These are phyloP conservation scores for Achatina immaculata DNA, from an alignment of 1,140 invertebrate genomes.

Conservation along the genomic window DNA sequence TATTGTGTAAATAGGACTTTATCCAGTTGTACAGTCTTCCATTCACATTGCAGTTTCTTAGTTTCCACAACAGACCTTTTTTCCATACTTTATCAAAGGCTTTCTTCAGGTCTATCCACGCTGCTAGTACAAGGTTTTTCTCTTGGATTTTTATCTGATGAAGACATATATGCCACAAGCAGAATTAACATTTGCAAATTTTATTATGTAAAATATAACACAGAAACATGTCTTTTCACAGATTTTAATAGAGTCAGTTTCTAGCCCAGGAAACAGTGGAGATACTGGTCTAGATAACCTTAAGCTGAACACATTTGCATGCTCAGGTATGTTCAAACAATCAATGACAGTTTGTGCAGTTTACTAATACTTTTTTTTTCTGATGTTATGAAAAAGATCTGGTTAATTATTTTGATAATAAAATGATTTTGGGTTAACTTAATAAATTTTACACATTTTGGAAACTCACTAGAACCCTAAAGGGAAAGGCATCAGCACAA, in stretches of 20 bases:
- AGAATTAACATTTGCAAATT: not conserved
- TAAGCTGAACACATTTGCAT: not conserved
- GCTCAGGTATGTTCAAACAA: conserved; percentile 4
- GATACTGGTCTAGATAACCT: conserved; percentile 31
- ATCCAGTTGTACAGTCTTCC: too few relatives aligned
- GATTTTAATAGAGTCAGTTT: conserved; percentile 21
- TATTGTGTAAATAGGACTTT: too few relatives aligned
- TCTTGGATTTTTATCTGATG: not conserved
- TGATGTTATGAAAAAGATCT: not conserved
- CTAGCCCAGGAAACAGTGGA: conserved; percentile 5
- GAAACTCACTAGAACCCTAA: too few relatives aligned
- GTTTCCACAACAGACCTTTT: too few relatives aligned
- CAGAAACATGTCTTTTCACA: not conserved
- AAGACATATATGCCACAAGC: not conserved
- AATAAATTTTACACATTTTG: not conserved
- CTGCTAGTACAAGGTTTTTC: too few relatives aligned
- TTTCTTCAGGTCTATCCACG: too few relatives aligned
- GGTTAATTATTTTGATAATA: not conserved
- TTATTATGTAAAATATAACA: not conserved
- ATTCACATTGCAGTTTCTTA: too few relatives aligned
- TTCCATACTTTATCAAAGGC: too few relatives aligned
- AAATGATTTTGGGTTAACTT: not conserved
- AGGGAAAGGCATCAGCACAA: too few relatives aligned
- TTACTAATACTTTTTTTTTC: not conserved
- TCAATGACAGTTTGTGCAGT: not conserved